Percentiles rank a stretch among this genome's conserved stretches.
Conservation (phyloP, 1,140 invertebrate genomes). For the Aphelinus atriplicis region DNA sequence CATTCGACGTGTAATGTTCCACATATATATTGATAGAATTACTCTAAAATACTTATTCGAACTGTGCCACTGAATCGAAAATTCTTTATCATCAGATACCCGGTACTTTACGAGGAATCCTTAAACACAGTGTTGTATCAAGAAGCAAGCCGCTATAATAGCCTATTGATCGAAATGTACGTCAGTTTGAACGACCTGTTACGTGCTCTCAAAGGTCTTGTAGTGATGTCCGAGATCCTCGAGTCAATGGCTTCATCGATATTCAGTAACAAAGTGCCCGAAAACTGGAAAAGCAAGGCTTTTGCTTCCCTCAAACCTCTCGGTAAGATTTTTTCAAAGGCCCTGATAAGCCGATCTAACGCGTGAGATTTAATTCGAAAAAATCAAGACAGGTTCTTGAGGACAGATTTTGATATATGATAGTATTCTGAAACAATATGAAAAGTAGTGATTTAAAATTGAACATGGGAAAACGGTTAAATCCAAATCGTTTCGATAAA, state of each 20-base stretch:
- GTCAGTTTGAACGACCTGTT: slow-evolving; percentile 73
- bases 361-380: too few relatives aligned
- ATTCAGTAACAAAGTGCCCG: slow-evolving; percentile 75
- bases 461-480: too few relatives aligned
- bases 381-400: too few relatives aligned
- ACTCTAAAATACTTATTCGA: too few relatives aligned
- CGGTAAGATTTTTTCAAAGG: slow-evolving; percentile 62
- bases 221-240: slow-evolving; percentile 80
- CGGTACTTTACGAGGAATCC: slow-evolving; percentile 82
- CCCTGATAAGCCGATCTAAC: too few relatives aligned
- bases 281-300: slow-evolving; percentile 76
- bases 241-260: slow-evolving; percentile 75
- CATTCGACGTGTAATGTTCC: too few relatives aligned
- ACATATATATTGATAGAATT: too few relatives aligned
- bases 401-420: too few relatives aligned
- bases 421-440: too few relatives aligned
- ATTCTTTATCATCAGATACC: slow-evolving; percentile 69
- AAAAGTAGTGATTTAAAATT: too few relatives aligned
- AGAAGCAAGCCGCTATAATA: slow-evolving; percentile 83
- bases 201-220: slow-evolving; percentile 79
- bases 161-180: slow-evolving; percentile 71
- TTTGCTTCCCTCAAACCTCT: slow-evolving; percentile 87
- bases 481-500: too few relatives aligned
- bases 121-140: slow-evolving; percentile 85
- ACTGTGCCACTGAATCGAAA: background rate